Conservation (phyloP, 2,888 invertebrate species). For the Ctena decussata region DNA sequence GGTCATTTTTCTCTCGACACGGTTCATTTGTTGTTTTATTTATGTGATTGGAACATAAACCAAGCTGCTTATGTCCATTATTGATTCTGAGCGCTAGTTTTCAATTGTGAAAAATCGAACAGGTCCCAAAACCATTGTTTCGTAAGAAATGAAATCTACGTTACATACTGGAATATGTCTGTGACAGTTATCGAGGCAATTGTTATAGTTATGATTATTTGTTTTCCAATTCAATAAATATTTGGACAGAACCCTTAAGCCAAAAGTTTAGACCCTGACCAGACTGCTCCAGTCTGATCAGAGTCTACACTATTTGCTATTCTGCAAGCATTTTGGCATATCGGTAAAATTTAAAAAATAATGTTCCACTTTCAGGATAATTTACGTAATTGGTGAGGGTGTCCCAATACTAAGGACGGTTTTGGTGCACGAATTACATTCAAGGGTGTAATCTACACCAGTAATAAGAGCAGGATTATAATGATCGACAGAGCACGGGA, state of each 20-base stretch:
- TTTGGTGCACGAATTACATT: neutral
- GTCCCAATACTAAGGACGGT: too few species aligned
- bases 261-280: neutral
- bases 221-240: neutral
- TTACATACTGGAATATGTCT: neutral
- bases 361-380: too few species aligned
- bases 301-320: too few species aligned
- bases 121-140: slow-evolving; percentile 21
- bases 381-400: too few species aligned
- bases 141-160: slow-evolving; percentile 19
- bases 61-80: slow-evolving; percentile 17
- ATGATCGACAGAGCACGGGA: neutral
- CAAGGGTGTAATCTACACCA: slow-evolving; percentile 6
- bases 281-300: too few species aligned
- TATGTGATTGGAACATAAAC: slow-evolving; percentile 34
- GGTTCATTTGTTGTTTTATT: slow-evolving; percentile 29
- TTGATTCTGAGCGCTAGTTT: slow-evolving; percentile 1
- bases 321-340: too few species aligned
- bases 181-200: neutral
- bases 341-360: too few species aligned
- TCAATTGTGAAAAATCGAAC: slow-evolving; percentile 40
- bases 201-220: slow-evolving; percentile 2
- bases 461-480: slow-evolving; percentile 3
- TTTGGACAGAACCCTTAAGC: neutral
- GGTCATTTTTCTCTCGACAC: too few species aligned